Evolutionary conservation across 2,113 vertebrate genomes (phyloP), one percentile per base, ranked within the genome.

Genomic region (Lycaon pictus): DNA sequence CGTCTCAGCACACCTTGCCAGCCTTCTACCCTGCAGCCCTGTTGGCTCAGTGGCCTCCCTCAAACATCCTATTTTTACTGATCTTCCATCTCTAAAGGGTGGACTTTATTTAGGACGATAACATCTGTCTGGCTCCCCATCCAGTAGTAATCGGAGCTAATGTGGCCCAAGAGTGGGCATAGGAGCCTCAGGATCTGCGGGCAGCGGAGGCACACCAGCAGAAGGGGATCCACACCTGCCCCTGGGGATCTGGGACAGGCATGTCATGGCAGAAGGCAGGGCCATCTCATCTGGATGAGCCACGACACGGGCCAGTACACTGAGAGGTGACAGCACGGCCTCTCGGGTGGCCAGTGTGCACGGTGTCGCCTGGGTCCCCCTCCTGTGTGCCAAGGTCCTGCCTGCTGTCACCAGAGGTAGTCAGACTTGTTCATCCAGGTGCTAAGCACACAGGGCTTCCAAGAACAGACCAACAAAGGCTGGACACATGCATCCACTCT

Each of bases 191-290:
- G 37, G 71, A 22, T 17, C 11, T 4, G 88, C 5, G 7, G 63
- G 76, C 22, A 20, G 69, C 53, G 8, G 23, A 1, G 8, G 29
- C 0, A 16, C 37, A 56, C 63, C 22, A 37, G 69, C 17, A 17
- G 22, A n/a, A n/a, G n/a, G n/a, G n/a, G n/a, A n/a, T 23, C 19
- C n/a, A 20, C 3, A 0, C 0, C 0, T 0, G n/a, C 4, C 29
- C 12, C 32, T 9, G 4, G 48, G 48, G 71, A 32, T 58, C 63
- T 23, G 4, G 35, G 55, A 37, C 0, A 7, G 55, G 35, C 0
- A 2, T 3, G n/a, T 51, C 48, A 55, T 0, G 2, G 55, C 12
- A 80, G n/a, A 87, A 20, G 20, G 62, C 48, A 17, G 67, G 77
- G 51, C 10, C 1, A 0, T 25, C 43, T 48, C 48, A 56, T 53